Base-by-base conservation (phyloP, 2,888 invertebrate genomes). In the Drosophila aldrichi region DNA sequence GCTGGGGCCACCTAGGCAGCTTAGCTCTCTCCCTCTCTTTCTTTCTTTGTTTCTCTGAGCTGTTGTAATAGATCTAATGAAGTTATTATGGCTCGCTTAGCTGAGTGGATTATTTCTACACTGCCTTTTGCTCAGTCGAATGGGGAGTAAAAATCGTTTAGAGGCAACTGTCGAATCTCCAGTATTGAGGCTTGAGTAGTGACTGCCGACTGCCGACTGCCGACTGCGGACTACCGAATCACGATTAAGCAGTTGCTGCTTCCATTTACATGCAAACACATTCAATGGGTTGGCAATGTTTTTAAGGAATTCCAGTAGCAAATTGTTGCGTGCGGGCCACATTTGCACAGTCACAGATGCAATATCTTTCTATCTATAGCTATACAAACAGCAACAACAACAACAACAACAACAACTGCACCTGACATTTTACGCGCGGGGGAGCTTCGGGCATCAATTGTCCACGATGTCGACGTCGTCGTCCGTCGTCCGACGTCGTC, bases 291-390 rank as follows among this genome's bases (percentile, higher is more conserved):
- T 58, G 60, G 55, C 38, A 56, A 51, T 62, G 63, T 61, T 70
- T 70, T 70, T 54, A 60, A 80, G 73, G 77, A 83, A 87, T 86
- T 88, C 80, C 87, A 79, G 87, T 87, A 89, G 87, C 87, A 87
- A 85, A 89, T 87, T 89, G 89, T 82, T 87, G 90, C 90, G 90
- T 87, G 87, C 88, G 75, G 75, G 88, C 82, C 81, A 85, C 88
- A 89, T 89, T 85, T 87, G 77, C 77, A 55, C 62, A 55, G 56
- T 55, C 65, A 46, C 73, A 55, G 66, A 74, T 66, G 74, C 84
- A 81, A 79, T 76, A 79, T 74, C 74, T 79, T 70, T 65, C 56
- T 78, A 80, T 69, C 78, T 76, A 69, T 62, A 71, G 71, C 43
- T 58, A 40, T 44, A 51, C 22, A 22, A 43, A 22, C 36, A 40